Base-by-base conservation (phyloP, 2,888 invertebrate genomes). In the Eupithecia inturbata region DNA sequence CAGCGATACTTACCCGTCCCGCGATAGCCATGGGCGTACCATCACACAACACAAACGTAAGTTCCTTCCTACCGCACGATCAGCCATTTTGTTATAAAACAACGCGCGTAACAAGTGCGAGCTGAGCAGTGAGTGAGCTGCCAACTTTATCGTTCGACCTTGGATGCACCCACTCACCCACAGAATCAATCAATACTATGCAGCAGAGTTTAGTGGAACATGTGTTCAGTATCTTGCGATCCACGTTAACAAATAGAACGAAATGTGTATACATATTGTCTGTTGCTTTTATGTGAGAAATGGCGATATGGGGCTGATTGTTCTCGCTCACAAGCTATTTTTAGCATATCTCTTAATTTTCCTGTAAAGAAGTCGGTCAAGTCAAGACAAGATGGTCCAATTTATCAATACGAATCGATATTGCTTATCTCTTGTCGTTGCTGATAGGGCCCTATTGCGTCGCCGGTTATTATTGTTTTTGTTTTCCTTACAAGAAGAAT, bases 251-350 rank as follows among this genome's bases (percentile, higher is more conserved):
- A 71, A 67, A 67, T 26, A 26, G 22, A 68, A 53, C 9, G 26
- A 57, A 68, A 36, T 57, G 19, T 12, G 28, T 3, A 9, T n/a
- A n/a, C n/a, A n/a, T 72, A 26, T 19, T 72, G 31, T 39, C 67
- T 33, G 62, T 63, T 67, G 67, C 16, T 31, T 67, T 62, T 67
- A 66, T 28, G 36, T 62, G 57, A n/a, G 49, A 39, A 39, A 67
- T 67, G 66, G 39, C 49, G 49, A 36, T 64, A 53, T 64, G 49
- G 14, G 49, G 22, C 16, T 62, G 28, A 28, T 60, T 62, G 62
- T 19, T 62, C 31, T 19, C 16, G 9, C 19, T 19, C 28, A 19
- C 28, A 31, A 62, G 62, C 31, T 62, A 19, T 31, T 60, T 60
- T 60, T 28, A 28, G 28, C 28, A 28, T 28, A 31, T 62, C 53